These are phyloP conservation scores for Eira barbara DNA, from an alignment of 2,113 vertebrate species.

Conservation along the genomic window DNA sequence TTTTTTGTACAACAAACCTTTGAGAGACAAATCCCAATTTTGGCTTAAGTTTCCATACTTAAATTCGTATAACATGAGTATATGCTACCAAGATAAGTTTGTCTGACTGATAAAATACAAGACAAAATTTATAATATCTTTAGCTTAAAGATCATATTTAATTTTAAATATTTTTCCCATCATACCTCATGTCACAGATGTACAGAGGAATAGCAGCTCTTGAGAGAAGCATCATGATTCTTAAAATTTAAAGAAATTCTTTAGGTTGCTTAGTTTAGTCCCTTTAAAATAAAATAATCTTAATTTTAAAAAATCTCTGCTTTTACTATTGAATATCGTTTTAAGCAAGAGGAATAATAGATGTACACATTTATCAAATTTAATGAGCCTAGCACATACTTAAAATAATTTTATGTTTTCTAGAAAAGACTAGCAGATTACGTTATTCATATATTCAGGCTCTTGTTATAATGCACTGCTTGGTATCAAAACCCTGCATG, in stretches of 20 bases:
- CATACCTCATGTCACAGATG: background rate
- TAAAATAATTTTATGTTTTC: constrained; percentile 67
- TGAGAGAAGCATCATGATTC: background rate
- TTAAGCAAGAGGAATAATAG: background rate
- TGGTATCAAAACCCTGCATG: constrained; percentile 67
- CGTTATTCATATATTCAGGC: constrained; percentile 66
- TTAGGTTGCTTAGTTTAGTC: background rate
- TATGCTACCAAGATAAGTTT: constrained; percentile 15
- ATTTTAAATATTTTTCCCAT: constrained; percentile 55
- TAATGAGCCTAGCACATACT: constrained; percentile 58
- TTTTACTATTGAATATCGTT: background rate
- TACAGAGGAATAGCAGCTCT: background rate
- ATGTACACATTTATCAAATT: constrained; percentile 49
- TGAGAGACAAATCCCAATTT: background rate
- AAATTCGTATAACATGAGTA: background rate
- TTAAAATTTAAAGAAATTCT: constrained; percentile 21
- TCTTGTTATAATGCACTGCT: constrained; percentile 68
- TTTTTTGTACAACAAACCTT: background rate
- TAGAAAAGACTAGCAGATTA: constrained; percentile 69
- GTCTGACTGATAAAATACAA: background rate
- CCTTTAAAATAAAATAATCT: background rate
- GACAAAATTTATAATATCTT: background rate
- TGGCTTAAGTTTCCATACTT: background rate
- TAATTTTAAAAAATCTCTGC: background rate
- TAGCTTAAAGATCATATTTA: constrained; percentile 31